Evolutionary conservation across 2,888 invertebrate species (phyloP).

Genomic region (Bedellia somnulentella): DNA sequence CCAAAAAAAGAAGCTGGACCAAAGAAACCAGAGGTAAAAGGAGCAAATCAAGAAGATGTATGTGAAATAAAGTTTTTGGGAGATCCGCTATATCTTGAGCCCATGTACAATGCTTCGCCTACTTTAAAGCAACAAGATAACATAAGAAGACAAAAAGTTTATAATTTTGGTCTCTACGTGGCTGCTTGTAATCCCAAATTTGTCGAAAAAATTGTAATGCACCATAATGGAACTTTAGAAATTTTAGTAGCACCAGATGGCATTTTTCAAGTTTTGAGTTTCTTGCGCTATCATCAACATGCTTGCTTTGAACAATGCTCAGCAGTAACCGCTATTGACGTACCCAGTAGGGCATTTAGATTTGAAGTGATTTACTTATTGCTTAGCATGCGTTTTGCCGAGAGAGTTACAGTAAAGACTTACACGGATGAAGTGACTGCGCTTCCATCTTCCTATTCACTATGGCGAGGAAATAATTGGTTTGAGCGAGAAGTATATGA

Average conservation of each 20-base stretch:
- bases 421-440: slow-evolving; percentile 48
- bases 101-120: slow-evolving; percentile 20
- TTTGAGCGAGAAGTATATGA: slow-evolving; percentile 44
- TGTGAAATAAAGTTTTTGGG: too few species aligned
- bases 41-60: too few species aligned
- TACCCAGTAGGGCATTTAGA: slow-evolving; percentile 32
- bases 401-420: slow-evolving; percentile 29
- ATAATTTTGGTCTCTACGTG: slow-evolving; percentile 43
- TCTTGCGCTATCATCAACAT: slow-evolving; percentile 35
- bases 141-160: slow-evolving; percentile 25
- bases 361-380: slow-evolving; percentile 39
- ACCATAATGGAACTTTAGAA: slow-evolving; percentile 38
- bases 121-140: slow-evolving; percentile 36
- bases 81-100: slow-evolving; percentile 25
- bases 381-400: slow-evolving; percentile 27
- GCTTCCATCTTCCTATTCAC: slow-evolving; percentile 24
- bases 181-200: slow-evolving; percentile 43
- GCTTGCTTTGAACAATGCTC: slow-evolving; percentile 35
- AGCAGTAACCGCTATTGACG: slow-evolving; percentile 34
- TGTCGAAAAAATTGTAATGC: slow-evolving; percentile 41
- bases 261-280: slow-evolving; percentile 27
- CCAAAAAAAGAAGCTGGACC: too few species aligned
- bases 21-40: too few species aligned
- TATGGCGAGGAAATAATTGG: slow-evolving; percentile 27
- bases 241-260: slow-evolving; percentile 38